Base-by-base conservation (phyloP, 2,113 vertebrate species). In the Hyla sarda region DNA sequence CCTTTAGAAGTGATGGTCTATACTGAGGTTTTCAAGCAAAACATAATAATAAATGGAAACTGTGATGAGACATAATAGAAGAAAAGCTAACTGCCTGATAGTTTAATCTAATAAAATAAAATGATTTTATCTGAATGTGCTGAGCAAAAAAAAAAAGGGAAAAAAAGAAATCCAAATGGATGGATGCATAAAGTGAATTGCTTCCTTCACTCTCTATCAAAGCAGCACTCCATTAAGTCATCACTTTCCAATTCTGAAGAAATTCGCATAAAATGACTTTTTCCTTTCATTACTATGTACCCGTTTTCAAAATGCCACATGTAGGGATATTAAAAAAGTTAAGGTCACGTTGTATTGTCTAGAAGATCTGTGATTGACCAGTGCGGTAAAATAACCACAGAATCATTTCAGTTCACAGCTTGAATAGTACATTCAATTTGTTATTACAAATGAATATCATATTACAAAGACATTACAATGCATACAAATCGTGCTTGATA, bases 31-130 rank as follows among this genome's bases (percentile, higher is more conserved):
- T 80, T 47, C 23, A 81, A 80, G 56, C 50, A 2, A 80, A 80
- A 60, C 14, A 9, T 45, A 81, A 81, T 81, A n/a, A 65, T 65
- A 81, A 81, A 62, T 45, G 34, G n/a, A 81, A 81, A 81, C 34
- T 47, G 23, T 28, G 78, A 65, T 81, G 34, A 80, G 58, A 81
- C n/a, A 48, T 82, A 32, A 82, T 82, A 21, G 79, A 67, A 48
- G n/a, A 30, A 48, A 65, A 81, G 41, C 67, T 82, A 45, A 67
- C 60, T 67, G 65, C 58, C 79, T 60, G 41, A 62, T 67, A 67
- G 34, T 47, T 32, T n/a, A n/a, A 81, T 65, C 12, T 81, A 65
- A 81, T 65, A 81, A 65, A 80, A 79, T 37, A 32, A 78, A 34
- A 78, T 77, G 14, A 58, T 60, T 62, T 81, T 81, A 12, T 47